Conservation (phyloP, 2,113 vertebrate genomes). For the Elephas maximus region DNA sequence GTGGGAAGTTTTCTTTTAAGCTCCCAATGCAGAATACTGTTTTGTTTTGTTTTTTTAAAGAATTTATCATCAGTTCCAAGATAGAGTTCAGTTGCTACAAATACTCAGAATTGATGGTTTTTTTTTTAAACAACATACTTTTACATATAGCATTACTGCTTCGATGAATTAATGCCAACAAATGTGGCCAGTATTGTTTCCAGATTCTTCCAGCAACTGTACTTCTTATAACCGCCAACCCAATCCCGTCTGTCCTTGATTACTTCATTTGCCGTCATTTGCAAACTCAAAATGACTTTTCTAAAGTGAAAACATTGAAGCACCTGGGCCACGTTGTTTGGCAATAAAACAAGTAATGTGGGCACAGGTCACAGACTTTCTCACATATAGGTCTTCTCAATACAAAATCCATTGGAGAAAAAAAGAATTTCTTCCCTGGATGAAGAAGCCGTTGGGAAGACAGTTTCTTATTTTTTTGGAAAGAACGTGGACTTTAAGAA, state of each 20-base stretch:
- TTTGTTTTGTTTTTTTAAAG: constrained; percentile 1
- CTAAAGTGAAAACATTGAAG: background rate
- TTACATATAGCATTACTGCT: constrained; percentile 71
- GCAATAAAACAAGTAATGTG: background rate
- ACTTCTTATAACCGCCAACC: background rate
- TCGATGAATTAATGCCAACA: constrained; percentile 75
- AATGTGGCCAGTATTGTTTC: constrained; percentile 79
- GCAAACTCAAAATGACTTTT: constrained; percentile 51
- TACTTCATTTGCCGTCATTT: constrained; percentile 62
- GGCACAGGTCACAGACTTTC: background rate
- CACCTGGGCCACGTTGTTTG: background rate
- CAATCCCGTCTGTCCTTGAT: constrained; percentile 57
- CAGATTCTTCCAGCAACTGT: constrained; percentile 75
- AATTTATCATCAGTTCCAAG: constrained; percentile 79
- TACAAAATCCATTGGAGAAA: background rate
- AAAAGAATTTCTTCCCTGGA: background rate
- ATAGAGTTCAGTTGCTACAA: constrained; percentile 70
- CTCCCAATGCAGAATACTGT: constrained; percentile 7
- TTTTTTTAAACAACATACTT: constrained; percentile 46
- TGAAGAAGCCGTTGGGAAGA: background rate
- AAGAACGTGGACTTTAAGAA: constrained; percentile 30
- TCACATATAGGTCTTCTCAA: background rate
- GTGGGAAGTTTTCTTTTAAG: constrained; percentile 54
- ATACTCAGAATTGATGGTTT: constrained; percentile 67
- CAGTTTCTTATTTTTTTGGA: background rate